These are phyloP conservation scores for Neomicropteryx cornuta DNA, from an alignment of 1,140 invertebrate genomes.

Conservation along the genomic window DNA sequence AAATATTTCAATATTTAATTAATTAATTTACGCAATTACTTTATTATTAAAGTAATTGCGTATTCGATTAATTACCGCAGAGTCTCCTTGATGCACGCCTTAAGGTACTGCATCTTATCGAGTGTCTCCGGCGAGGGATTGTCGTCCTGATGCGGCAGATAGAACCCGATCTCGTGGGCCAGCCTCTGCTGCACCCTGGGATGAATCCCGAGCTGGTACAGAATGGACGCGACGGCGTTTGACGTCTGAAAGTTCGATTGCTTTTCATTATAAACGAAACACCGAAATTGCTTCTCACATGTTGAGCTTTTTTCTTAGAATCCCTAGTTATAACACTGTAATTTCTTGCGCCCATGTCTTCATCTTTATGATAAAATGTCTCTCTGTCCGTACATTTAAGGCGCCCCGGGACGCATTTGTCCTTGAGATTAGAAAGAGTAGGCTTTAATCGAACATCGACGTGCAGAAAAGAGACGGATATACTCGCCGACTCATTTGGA, in stretches of 20 bases:
- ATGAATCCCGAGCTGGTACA: constrained; percentile 68
- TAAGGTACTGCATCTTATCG: constrained; percentile 66
- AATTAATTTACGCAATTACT: background rate
- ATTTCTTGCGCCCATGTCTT: too few species aligned
- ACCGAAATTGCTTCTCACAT: background rate
- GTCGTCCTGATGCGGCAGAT: constrained; percentile 38
- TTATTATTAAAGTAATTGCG: constrained; percentile 1
- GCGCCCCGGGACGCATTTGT: too few species aligned
- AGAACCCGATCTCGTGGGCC: constrained; percentile 53
- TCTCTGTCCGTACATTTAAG: too few species aligned
- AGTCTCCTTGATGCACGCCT: constrained; percentile 82
- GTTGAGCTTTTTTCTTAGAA: background rate
- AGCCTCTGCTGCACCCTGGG: constrained; percentile 63
- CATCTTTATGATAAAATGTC: too few species aligned
- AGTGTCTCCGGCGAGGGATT: constrained; percentile 50
- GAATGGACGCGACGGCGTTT: constrained; percentile 60
- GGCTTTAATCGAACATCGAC: too few species aligned
- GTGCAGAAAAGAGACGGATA: too few species aligned
- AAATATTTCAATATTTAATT: constrained; percentile 4
- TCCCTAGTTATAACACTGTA: too few species aligned
- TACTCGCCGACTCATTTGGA: too few species aligned
- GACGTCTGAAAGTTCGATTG: constrained; percentile 65
- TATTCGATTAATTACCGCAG: constrained; percentile 50
- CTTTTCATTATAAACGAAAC: too few species aligned
- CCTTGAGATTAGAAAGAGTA: too few species aligned